phyloP scores from a whole-genome alignment of 2,797 vertebrate species.

The Aulostomus chinensis region DNA sequence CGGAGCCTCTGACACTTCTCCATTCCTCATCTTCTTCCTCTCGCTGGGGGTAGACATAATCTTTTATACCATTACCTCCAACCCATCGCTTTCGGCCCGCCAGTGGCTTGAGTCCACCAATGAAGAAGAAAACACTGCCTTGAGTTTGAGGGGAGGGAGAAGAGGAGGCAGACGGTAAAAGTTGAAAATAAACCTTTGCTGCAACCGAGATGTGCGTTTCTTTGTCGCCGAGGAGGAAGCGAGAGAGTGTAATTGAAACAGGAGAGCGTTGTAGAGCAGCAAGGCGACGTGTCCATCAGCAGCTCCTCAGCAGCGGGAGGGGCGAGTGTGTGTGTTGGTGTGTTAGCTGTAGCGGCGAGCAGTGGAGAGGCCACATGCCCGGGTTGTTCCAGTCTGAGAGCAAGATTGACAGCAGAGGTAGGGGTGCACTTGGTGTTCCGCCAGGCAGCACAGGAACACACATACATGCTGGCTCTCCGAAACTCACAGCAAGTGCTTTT shows the following conservation, averaged over 20 bases:
- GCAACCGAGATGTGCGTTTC: no score
- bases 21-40: constrained; percentile 22
- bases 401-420: constrained; percentile 62
- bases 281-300: constrained; percentile 50
- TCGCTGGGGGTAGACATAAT: constrained; percentile 21
- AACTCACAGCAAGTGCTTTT: constrained; percentile 48
- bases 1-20: constrained; percentile 46
- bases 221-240: constrained; percentile 21
- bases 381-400: constrained; percentile 56
- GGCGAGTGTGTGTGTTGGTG: constrained; percentile 41
- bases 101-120: no score
- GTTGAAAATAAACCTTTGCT: no score
- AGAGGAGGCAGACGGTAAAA: no score
- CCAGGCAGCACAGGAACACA: constrained; percentile 32
- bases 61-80: constrained; percentile 46
- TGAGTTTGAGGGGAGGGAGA: no score
- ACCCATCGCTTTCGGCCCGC: constrained; percentile 17
- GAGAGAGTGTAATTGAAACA: constrained; percentile 58
- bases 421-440: constrained; percentile 50
- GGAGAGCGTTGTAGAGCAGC: constrained; percentile 39
- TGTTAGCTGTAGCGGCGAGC: constrained; percentile 26
- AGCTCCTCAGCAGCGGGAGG: constrained; percentile 35
- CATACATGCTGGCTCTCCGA: constrained; percentile 24
- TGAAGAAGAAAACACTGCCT: no score
- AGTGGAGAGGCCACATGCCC: constrained; percentile 49